Evolutionary conservation across 2,797 vertebrate species (phyloP).

Genomic region (Gobionotothen gibberifrons): DNA sequence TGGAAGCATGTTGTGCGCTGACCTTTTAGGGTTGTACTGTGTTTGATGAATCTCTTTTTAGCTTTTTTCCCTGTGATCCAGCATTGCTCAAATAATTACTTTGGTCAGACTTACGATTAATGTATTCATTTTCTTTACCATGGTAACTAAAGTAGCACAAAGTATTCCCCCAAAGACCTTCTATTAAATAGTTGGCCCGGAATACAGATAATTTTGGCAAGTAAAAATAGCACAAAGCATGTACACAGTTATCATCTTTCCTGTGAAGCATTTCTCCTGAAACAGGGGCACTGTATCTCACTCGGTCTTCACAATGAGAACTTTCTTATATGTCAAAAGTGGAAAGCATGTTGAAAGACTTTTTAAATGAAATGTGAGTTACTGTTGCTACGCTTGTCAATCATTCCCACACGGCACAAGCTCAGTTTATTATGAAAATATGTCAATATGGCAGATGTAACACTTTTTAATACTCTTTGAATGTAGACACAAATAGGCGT

Average conservation of each 20-base stretch:
- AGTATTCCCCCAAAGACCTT: constrained; percentile 8
- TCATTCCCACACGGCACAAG: background rate
- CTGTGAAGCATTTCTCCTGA: background rate
- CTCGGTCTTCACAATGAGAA: background rate
- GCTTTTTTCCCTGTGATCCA: background rate
- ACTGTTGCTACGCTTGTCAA: background rate
- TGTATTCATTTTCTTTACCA: constrained; percentile 17
- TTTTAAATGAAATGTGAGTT: background rate
- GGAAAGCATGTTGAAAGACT: background rate
- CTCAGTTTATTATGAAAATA: background rate
- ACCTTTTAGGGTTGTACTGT: background rate
- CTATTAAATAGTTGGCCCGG: constrained; percentile 6
- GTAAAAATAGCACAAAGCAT: constrained; percentile 10
- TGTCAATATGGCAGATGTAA: background rate
- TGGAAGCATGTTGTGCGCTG: constrained; percentile 4
- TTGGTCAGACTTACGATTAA: background rate
- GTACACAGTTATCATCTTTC: background rate
- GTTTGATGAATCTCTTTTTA: constrained; percentile 2
- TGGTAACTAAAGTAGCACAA: constrained; percentile 33
- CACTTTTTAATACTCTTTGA: background rate
- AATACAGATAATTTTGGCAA: constrained; percentile 15
- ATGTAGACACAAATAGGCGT: background rate
- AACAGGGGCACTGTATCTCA: background rate
- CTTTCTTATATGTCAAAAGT: background rate
- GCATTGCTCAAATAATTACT: constrained; percentile 16